Evolutionary conservation across 2,113 vertebrate genomes (phyloP).

Genomic region (Sturnira hondurensis): DNA sequence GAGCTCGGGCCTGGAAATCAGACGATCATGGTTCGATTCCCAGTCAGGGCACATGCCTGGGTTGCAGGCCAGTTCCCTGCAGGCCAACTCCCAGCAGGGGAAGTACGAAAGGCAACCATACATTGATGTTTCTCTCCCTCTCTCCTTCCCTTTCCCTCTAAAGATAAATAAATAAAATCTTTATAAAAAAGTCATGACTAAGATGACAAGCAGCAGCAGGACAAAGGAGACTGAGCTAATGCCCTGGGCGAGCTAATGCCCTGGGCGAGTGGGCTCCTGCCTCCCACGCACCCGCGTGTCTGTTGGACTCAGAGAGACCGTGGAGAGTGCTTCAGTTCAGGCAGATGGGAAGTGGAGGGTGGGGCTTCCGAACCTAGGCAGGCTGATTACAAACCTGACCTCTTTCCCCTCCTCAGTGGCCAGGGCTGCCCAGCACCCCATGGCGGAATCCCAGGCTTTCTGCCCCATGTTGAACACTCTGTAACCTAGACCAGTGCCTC

Average conservation of each 20-base stretch:
- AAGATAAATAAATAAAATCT: too few species aligned
- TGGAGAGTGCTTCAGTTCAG: rapidly evolving
- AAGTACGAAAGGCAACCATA: too few species aligned
- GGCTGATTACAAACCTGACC: background rate
- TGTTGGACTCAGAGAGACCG: background rate
- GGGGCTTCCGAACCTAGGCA: background rate
- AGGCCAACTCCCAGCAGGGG: too few species aligned
- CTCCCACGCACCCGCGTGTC: rapidly evolving
- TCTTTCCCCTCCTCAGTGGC: background rate
- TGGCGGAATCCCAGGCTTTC: background rate
- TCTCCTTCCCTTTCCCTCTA: too few species aligned
- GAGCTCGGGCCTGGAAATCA: too few species aligned
- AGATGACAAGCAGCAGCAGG: too few species aligned
- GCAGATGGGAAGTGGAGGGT: background rate
- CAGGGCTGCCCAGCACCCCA: background rate
- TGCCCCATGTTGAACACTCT: background rate
- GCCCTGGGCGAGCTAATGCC: background rate
- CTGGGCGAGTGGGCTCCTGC: too few species aligned
- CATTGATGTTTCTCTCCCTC: too few species aligned
- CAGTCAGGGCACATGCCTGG: too few species aligned
- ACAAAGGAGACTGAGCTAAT: background rate
- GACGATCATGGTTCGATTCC: too few species aligned
- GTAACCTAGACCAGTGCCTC: background rate
- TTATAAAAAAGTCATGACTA: background rate
- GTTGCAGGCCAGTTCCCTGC: too few species aligned